phyloP scores from a whole-genome alignment of 92 coral and sea anemone species.

The Phymanthus crucifer region DNA sequence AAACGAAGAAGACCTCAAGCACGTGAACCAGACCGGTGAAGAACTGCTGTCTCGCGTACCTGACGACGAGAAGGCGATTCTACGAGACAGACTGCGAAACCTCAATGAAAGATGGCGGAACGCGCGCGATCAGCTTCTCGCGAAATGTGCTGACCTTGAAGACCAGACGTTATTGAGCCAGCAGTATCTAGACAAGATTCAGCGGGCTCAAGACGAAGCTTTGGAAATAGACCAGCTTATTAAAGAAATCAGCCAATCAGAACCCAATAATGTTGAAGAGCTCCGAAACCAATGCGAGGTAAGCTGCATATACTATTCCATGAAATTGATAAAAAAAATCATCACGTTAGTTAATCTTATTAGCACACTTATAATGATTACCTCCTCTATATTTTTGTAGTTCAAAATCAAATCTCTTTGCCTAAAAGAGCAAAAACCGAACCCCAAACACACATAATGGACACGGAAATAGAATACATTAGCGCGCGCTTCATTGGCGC shows the following conservation, averaged over 20 bases:
- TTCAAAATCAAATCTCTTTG: not conserved
- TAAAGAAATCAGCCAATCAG: slow-evolving; percentile 19
- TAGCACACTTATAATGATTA: not conserved
- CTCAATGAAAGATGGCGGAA: slow-evolving; percentile 62
- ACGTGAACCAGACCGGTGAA: slow-evolving; percentile 33
- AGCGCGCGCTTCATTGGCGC: too few species aligned
- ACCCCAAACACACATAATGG: not conserved
- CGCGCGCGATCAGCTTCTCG: slow-evolving; percentile 42
- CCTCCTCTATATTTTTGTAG: not conserved
- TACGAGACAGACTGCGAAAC: slow-evolving; percentile 41
- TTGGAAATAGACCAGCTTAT: slow-evolving; percentile 56
- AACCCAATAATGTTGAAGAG: slow-evolving; percentile 28
- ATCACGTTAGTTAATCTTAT: not conserved
- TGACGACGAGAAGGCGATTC: slow-evolving; percentile 36
- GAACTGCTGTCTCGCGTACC: slow-evolving; percentile 17
- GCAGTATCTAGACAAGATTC: slow-evolving; percentile 52
- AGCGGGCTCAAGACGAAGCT: slow-evolving; percentile 60
- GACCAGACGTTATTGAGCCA: slow-evolving; percentile 39
- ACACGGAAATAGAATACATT: not conserved
- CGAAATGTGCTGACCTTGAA: slow-evolving; percentile 47
- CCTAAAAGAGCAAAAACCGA: not conserved
- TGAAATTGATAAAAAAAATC: not conserved
- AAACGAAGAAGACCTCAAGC: slow-evolving; percentile 29
- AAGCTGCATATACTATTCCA: not conserved
- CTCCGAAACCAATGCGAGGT: slow-evolving; percentile 53